These are phyloP conservation scores for Patiria pectinifera DNA, from an alignment of 53 echinoderm and acorn worm genomes.

Conservation along the genomic window DNA sequence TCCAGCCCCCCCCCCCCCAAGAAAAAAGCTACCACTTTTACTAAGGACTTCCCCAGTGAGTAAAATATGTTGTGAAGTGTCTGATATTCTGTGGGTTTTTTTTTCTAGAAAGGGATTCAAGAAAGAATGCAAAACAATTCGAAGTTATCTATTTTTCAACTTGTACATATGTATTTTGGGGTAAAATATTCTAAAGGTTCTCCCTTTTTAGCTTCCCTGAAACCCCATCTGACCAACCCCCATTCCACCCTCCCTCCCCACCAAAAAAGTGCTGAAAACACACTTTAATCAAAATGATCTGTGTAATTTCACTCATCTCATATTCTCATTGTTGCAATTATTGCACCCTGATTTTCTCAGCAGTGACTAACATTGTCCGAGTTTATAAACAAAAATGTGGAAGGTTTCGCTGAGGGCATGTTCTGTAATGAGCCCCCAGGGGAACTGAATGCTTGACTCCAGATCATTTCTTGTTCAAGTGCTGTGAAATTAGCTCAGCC, in stretches of 20 bases:
- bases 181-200: no score
- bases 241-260: neutral
- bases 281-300: neutral
- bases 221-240: neutral
- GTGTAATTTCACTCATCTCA: neutral
- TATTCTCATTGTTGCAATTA: neutral
- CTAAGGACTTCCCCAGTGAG: neutral
- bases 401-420: neutral
- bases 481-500: neutral
- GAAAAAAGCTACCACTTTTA: neutral
- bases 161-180: neutral
- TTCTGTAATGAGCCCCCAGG: slow-evolving; percentile 28
- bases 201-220: neutral
- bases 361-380: neutral
- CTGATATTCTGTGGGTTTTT: neutral
- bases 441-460: neutral
- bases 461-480: slow-evolving; percentile 4
- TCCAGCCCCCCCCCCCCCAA: neutral
- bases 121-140: neutral
- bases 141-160: neutral
- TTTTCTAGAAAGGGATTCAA: neutral
- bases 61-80: no score
- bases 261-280: neutral
- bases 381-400: slow-evolving; percentile 17
- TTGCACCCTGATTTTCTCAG: neutral